Evolutionary conservation across 1,140 invertebrate genomes (phyloP), one percentile per base, ranked within the genome.

Genomic region (Drosophila parabipectinata): DNA sequence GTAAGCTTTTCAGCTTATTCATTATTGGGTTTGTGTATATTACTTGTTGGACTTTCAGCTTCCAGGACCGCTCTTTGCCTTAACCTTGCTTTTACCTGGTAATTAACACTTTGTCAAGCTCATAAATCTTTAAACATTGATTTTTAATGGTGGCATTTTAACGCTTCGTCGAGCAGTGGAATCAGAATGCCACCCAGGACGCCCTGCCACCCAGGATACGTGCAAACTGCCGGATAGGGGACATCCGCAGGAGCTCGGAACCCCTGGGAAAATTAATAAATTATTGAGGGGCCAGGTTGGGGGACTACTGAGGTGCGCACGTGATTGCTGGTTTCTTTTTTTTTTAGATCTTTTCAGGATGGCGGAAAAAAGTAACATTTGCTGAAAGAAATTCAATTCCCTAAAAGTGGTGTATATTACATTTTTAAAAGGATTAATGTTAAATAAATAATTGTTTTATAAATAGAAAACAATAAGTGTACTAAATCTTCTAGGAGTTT

Each of bases 81-180:
- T 61, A 60, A 28, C 63, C 58, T 63, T 45, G 53, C 45, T 62
- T 50, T 67, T 50, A 56, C 48, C 59, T 72, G 66, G 82, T 87
- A 87, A 87, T 87, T 87, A 81, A 85, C 82, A 87, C 82, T 85
- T 85, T 80, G 81, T 85, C 79, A 72, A 81, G 74, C 82, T 67
- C 74, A 87, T 87, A 87, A 85, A 87, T 87, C 82, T 78, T 87
- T 85, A 87, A 85, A 62, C 77, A 87, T 87, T 87, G 82, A 87
- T 87, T 87, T 87, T 87, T 85, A 87, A 87, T 87, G 81, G 72
- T 76, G 79, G 79, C 69, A 83, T 78, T 82, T 82, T 82, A 77
- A 82, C 73, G 79, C 79, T 77, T 82, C 73, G 61, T 32, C 62
- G 79, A 77, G 56, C 78, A 68, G 30, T 48, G 53, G 68, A 73